Evolutionary conservation across 2,797 vertebrate genomes (phyloP), one percentile per base, ranked within the genome.

Genomic region (Ptychadena robeensis): DNA sequence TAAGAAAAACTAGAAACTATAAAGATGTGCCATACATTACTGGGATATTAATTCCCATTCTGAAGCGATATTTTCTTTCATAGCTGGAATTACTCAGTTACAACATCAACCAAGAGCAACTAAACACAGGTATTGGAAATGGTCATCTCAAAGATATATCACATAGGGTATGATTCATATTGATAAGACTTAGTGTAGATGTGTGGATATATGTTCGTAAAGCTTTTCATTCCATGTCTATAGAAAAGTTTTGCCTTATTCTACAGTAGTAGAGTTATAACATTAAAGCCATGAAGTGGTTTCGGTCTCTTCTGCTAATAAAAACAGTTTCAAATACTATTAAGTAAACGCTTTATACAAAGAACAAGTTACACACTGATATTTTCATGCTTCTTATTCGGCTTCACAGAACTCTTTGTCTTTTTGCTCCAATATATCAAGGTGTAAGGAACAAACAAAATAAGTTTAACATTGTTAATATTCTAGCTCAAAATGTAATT

Each of bases 401-500:
- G 34, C 28, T 75, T 75, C 64, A 61, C n/a, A 44, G 65, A 66
- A 61, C 30, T 82, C 66, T 18, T 32, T 40, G 65, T 57, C 40
- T 76, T 76, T 63, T 37, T 72, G 44, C 18, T 63, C 68, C 67
- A 61, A 25, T 83, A 79, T 78, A 73, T 79, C 68, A 83, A 31
- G 31, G 67, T 77, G 27, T 67, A 70, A 35, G 65, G 67, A 77
- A 64, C 30, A 78, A 66, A 71, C 40, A 71, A 82, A 83, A 79
- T 34, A 73, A 32, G 31, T 79, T 77, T 53, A 38, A 71, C 61
- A 83, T 31, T 22, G 59, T 59, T 66, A 78, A 73, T 79, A 68
- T 57, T 66, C 59, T 72, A 40, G 78, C 68, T 67, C 11, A 72
- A n/a, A 59, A 79, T 73, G 34, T 35, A 79, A 79, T 84, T 79